Evolutionary conservation across 1,140 invertebrate genomes (phyloP), one percentile per base, ranked within the genome.

Genomic region (Euura saliciscinereae): DNA sequence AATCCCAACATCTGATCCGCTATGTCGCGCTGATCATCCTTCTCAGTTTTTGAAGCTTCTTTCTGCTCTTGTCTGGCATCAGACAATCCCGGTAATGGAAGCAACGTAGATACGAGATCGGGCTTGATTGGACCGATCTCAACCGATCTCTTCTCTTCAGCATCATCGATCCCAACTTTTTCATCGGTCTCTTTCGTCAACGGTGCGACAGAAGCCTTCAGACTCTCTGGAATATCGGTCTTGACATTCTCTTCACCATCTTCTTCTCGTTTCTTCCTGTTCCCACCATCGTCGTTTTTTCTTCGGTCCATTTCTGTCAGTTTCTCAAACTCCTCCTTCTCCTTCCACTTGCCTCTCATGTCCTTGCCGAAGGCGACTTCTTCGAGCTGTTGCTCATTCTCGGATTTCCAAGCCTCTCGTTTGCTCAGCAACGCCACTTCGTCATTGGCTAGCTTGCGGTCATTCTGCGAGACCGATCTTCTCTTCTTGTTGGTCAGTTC

Each of bases 311-410:
- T 71, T 44, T 71, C 71, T 43, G 51, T 73, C 65, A 79, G 67
- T 73, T 68, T 74, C 43, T 78, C 71, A 44, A 78, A 78, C 43
- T 74, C 43, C 45, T 74, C 59, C n/a, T 74, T 71, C 45, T 79
- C 76, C 6, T 10, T 66, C 7, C 28, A 13, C 11, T 44, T 69
- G 11, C 76, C 79, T 10, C 80, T 73, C 75, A 79, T 80, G 46
- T 81, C 79, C 44, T 75, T 76, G 13, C 80, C 80, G 46, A 81
- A 81, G 5, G 80, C 80, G 0, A 81, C 77, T 45, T 81, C 80
- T 13, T 80, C 78, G 59, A 81, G 43, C 44, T 79, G 77, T 13
- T 74, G 43, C 13, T 79, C 74, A 68, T 81, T 81, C 44, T 78
- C 59, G 44, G 44, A 75, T 45, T 45, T 77, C 80, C 80, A 81